Evolutionary conservation across 2,888 invertebrate genomes (phyloP).

Genomic region (Sesamia inferens): DNA sequence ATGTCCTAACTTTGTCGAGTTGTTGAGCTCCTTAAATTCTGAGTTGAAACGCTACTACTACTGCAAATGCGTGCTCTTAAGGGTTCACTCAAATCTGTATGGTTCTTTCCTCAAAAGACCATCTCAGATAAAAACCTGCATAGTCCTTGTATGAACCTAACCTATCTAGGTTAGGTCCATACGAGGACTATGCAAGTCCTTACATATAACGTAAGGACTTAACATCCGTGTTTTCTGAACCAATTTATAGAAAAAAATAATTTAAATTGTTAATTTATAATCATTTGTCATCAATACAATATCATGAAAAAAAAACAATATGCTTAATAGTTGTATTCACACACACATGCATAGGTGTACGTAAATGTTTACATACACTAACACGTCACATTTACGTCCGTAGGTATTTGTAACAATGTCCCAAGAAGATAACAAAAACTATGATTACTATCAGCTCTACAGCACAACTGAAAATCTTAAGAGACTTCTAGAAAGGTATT

Average conservation of each 20-base stretch:
- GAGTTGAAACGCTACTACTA: not conserved
- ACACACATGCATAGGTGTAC: not conserved
- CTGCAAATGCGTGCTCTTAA: not conserved
- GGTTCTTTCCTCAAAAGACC: not conserved
- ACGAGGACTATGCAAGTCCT: too few species aligned
- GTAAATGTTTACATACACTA: too few species aligned
- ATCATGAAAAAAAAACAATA: not conserved
- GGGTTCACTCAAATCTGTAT: not conserved
- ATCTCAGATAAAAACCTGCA: not conserved
- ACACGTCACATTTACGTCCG: not conserved
- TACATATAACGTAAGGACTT: too few species aligned
- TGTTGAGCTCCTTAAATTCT: not conserved
- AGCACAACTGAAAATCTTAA: not conserved
- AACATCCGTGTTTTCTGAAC: not conserved
- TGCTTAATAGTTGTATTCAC: too few species aligned
- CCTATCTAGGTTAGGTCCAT: too few species aligned
- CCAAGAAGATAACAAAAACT: conserved; percentile 8
- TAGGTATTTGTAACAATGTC: not conserved
- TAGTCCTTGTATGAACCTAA: not conserved
- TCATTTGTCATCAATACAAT: not conserved
- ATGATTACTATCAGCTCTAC: conserved; percentile 23
- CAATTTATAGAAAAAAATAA: not conserved
- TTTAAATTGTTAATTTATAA: not conserved
- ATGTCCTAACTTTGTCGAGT: not conserved
- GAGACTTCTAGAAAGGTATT: not conserved